Evolutionary conservation across 2,797 vertebrate genomes (phyloP).

Genomic region (Tragelaphus eurycerus): DNA sequence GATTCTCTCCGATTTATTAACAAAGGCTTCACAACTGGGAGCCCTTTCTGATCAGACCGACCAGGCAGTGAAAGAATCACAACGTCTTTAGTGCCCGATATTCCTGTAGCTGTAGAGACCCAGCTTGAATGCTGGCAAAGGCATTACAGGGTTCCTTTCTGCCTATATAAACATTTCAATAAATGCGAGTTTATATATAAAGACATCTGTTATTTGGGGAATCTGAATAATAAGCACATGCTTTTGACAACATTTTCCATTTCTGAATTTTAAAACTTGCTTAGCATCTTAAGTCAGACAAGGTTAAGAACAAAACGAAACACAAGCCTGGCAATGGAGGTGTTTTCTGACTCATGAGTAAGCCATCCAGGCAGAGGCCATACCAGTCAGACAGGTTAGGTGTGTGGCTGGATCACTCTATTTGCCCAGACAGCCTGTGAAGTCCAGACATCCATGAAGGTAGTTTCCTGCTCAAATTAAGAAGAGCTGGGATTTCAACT

Average conservation of each 20-base stretch:
- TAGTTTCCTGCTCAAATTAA: background rate
- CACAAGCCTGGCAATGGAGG: background rate
- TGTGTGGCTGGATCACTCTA: background rate
- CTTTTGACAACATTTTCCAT: background rate
- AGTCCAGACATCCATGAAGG: background rate
- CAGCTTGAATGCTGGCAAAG: background rate
- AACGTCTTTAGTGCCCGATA: background rate
- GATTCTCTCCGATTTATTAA: background rate
- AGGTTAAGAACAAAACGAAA: conserved; percentile 16
- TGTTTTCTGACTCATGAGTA: background rate
- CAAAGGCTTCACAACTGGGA: background rate
- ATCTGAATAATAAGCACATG: background rate
- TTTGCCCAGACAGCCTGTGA: background rate
- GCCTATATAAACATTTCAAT: too few relatives aligned
- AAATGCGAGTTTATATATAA: background rate
- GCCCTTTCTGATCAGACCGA: background rate
- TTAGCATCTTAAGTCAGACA: background rate
- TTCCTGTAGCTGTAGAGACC: background rate
- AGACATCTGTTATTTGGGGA: background rate
- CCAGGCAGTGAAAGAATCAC: background rate
- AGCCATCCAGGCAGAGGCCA: background rate
- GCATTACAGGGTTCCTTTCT: background rate
- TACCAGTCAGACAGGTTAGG: conserved; percentile 27
- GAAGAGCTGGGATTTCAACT: background rate
- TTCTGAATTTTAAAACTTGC: background rate